Evolutionary conservation across 1,140 invertebrate genomes (phyloP), one percentile per base, ranked within the genome.

Genomic region (Atopsyche davidsoni): DNA sequence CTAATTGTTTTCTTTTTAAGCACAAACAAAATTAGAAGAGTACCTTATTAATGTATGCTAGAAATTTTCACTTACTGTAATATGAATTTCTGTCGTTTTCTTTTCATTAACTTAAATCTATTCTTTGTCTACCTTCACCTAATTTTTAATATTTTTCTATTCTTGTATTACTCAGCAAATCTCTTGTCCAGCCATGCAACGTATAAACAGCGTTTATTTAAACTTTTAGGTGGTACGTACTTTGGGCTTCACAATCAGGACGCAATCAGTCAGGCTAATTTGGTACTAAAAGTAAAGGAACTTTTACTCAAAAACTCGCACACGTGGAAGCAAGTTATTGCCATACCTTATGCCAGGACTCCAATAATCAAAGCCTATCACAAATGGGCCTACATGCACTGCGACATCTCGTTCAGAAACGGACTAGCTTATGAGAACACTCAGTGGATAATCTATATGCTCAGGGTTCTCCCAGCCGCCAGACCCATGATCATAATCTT

Each of bases 361-460:
- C 79, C 79, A 0, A 80, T 80, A 52, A 66, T 81, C 9, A 77
- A 74, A 62, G 60, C 77, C 34, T 55, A 55, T 39, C 73, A 79
- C 57, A 59, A 52, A n/a, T 46, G 54, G 2, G 70, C 69, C 3
- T 53, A 60, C 6, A 51, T 79, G 2, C 62, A 71, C 21, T 78
- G 76, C 60, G 78, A 81, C 64, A 62, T 82, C 23, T 78, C 77
- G 0, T 79, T 80, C 48, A 62, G 66, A 22, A 74, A 75, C 65
- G 72, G 75, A 3, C 64, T 80, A 11, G 68, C 70, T 52, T 69
- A 75, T 14, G 72, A 77, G 62, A 79, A 79, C 57, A 73, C 73
- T 1, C 67, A 65, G 59, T 64, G 75, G 58, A 55, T 78, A 25
- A 67, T 59, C 69, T 75, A 67, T 52, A 32, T 56, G 28, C 58